Evolutionary conservation across 1,140 invertebrate genomes (phyloP), one percentile per base, ranked within the genome.

Genomic region (Papilio aristodemus): DNA sequence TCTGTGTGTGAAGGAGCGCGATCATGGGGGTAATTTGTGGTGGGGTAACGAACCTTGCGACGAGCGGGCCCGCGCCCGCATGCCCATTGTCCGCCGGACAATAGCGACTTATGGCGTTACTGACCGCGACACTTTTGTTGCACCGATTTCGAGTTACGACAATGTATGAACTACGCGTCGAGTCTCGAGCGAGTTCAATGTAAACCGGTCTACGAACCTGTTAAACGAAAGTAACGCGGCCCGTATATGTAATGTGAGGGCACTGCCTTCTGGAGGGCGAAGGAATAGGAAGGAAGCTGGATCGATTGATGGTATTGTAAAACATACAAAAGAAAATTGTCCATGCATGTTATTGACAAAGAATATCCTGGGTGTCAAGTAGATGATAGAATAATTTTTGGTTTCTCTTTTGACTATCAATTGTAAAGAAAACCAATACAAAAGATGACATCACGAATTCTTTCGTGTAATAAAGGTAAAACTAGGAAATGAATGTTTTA

Each of bases 21-120:
- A 81, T 77, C 77, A 87, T 89, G 85, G 81, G 86, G 85, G 86
- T 81, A 78, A 82, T 85, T 85, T 84, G 84, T 84, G 84, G 79
- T 79, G 76, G 81, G 80, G 72, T 79, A 79, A 64, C 75, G 83
- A 84, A 80, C 79, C 79, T 69, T 69, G 75, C 64, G 70, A 32
- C 2, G 2, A 6, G 27, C 27, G 27, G 27, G 27, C 27, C 27
- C 72, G 69, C 50, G 73, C 82, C 83, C 83, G 83, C 83, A 85
- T 85, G 68, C 68, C 72, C 68, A 83, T 85, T 85, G 83, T 83
- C 80, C 83, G 63, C 36, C 59, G 71, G 67, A 77, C 76, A 82
- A 80, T 81, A 71, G 57, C 70, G 67, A 69, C 67, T 69, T 67
- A 32, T 60, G 38, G 67, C 66, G 67, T 67, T 66, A 69, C 69